These are phyloP conservation scores for Sesia bembeciformis DNA, from an alignment of 2,888 invertebrate genomes.

Conservation along the genomic window DNA sequence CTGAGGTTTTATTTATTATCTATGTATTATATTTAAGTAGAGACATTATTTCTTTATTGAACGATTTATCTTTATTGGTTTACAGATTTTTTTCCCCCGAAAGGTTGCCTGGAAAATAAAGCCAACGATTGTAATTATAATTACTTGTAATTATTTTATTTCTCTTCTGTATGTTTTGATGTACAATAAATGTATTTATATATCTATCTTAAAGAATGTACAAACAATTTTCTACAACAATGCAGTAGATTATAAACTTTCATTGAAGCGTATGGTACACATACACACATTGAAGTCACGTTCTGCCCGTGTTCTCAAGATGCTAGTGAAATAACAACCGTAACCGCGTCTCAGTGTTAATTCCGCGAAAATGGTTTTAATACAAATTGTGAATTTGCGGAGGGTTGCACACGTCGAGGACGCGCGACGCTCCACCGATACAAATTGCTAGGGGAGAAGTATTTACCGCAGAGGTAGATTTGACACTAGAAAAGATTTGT, in stretches of 20 bases:
- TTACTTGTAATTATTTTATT: too few relatives aligned
- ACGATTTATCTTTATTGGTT: too few relatives aligned
- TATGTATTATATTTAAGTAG: too few relatives aligned
- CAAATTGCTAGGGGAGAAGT: constrained; percentile 13
- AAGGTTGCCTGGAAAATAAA: neutral
- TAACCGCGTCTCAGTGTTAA: constrained; percentile 15
- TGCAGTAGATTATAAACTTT: neutral
- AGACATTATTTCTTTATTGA: too few relatives aligned
- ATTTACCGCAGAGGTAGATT: neutral
- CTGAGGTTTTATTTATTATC: too few relatives aligned
- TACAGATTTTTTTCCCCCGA: too few relatives aligned
- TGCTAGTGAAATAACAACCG: neutral
- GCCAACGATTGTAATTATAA: too few relatives aligned
- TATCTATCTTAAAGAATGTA: neutral
- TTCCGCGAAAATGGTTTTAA: constrained; percentile 18
- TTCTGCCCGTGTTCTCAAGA: too few relatives aligned
- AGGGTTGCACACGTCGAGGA: constrained; percentile 15
- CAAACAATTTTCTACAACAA: neutral
- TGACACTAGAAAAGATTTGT: neutral
- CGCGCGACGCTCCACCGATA: constrained; percentile 14
- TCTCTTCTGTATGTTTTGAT: too few relatives aligned
- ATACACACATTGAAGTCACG: too few relatives aligned
- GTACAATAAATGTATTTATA: too few relatives aligned
- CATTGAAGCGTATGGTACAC: too few relatives aligned
- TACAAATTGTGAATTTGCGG: constrained; percentile 22